Evolutionary conservation across 2,797 vertebrate genomes (phyloP).

Genomic region (Phataginus tetradactyla): DNA sequence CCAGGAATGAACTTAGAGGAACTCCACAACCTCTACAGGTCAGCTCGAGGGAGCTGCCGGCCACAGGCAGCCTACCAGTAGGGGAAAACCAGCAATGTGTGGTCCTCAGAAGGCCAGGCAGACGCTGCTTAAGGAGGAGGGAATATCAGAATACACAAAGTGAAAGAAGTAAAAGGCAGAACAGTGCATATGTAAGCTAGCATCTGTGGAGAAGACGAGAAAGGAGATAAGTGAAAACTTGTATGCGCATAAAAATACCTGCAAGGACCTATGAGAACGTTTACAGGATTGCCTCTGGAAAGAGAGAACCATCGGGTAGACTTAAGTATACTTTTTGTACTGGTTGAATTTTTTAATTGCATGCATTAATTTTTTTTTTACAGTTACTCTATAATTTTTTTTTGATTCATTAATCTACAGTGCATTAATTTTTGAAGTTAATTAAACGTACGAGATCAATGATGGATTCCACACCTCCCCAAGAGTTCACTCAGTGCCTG

Average conservation of each 20-base stretch:
- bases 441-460: not conserved
- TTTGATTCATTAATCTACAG: too few relatives aligned
- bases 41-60: not conserved
- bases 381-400: too few relatives aligned
- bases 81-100: not conserved
- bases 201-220: not conserved
- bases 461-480: not conserved
- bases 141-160: not conserved
- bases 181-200: accelerated
- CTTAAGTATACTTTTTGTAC: not conserved
- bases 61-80: not conserved
- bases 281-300: not conserved
- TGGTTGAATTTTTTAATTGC: not conserved
- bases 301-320: not conserved
- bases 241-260: not conserved
- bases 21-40: not conserved
- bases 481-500: not conserved
- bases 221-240: not conserved
- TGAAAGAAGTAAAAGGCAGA: not conserved
- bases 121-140: not conserved
- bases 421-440: not conserved
- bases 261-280: not conserved
- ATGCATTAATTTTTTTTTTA: not conserved
- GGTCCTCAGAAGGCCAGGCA: not conserved
- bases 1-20: not conserved